Evolutionary conservation across 2,113 vertebrate species (phyloP).

Genomic region (Hemiprocne comata): DNA sequence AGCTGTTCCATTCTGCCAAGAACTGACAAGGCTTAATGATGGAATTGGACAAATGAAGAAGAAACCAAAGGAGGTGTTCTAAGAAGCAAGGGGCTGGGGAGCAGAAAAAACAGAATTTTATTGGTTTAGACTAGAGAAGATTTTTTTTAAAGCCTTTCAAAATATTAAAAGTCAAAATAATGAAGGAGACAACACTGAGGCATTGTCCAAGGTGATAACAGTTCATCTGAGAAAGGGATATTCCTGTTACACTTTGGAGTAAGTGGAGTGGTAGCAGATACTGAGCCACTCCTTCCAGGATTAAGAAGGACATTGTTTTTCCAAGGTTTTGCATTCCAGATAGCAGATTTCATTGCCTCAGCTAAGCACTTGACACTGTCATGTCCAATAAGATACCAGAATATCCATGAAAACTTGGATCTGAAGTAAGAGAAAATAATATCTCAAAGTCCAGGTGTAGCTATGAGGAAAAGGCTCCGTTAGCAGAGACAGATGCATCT

Average conservation of each 20-base stretch:
- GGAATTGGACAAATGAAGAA: neutral
- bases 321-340: neutral
- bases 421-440: neutral
- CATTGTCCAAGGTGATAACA: neutral
- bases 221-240: neutral
- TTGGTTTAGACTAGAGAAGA: neutral
- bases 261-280: neutral
- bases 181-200: neutral
- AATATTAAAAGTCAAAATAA: neutral
- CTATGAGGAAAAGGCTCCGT: neutral
- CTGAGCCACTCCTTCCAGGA: neutral
- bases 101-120: neutral
- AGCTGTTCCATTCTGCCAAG: neutral
- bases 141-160: neutral
- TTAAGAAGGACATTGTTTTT: neutral
- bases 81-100: neutral
- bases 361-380: neutral
- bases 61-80: neutral
- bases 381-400: neutral
- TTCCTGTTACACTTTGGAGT: neutral
- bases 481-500: neutral
- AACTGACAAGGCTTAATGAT: neutral
- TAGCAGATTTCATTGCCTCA: neutral
- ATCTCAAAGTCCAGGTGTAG: neutral
- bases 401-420: neutral